Evolutionary conservation across 2,888 invertebrate genomes (phyloP), one percentile per base, ranked within the genome.

Genomic region (Drosophila percnosoma): DNA sequence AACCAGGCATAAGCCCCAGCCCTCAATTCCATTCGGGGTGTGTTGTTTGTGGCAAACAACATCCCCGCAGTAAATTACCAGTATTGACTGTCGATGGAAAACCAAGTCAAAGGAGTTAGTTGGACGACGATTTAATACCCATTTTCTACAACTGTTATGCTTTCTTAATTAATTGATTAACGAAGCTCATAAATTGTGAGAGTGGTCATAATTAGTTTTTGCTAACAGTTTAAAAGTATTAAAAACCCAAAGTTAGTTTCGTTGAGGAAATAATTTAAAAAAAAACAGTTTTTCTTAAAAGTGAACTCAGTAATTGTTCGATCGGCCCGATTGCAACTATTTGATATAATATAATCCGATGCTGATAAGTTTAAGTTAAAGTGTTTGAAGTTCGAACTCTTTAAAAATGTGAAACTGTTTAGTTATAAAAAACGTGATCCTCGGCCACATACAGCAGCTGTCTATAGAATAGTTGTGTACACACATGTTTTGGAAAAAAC

Each of bases 21-120:
- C 75, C 70, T 24, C 58, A 67, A 57, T 18, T 31, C 13, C 24
- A 33, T 21, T 42, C 42, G 49, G 77, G 79, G 81, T 81, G 79
- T 42, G 62, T 70, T 76, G 62, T 70, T 76, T 59, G 11, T 53
- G 49, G 27, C 40, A 61, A 51, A 29, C 45, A 51, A 38, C 33
- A 69, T 51, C 69, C 59, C 31, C 29, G 31, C 21, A 45, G 34
- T 55, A 62, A 67, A 4, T 31, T 60, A 60, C 55, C 64, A 65
- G 15, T 24, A 76, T 68, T 78, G 78, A 64, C 51, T 31, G 49
- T 40, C 29, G 8, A 24, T 38, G 38, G 49, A 31, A 34, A 59
- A n/a, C 33, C 27, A 18, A 66, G 40, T 21, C n/a, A 34, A 34
- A n/a, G 5, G 24, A 34, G 27, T 48, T 59, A 15, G 13, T 45